phyloP scores from a whole-genome alignment of 2,797 vertebrate species.

The Paratrypauchen microcephalus region DNA sequence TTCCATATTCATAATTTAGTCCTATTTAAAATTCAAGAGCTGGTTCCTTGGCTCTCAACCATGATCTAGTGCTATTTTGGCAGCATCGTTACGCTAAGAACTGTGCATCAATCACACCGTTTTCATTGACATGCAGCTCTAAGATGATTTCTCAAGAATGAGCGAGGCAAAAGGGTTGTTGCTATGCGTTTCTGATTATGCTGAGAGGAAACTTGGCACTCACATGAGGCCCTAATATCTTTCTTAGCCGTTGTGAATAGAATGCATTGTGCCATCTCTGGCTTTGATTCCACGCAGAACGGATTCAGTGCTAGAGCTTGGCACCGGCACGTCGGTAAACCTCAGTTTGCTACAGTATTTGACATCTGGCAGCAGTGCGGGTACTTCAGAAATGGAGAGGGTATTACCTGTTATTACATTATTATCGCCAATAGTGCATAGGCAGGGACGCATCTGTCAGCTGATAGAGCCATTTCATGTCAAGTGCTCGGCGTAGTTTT shows the following conservation, averaged over 20 bases:
- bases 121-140: constrained; percentile 35
- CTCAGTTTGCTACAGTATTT: constrained; percentile 36
- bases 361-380: constrained; percentile 44
- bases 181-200: constrained; percentile 36
- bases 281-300: not conserved
- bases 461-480: constrained; percentile 47
- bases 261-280: not conserved
- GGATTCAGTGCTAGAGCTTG: not conserved
- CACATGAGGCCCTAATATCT: constrained; percentile 25
- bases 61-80: constrained; percentile 9
- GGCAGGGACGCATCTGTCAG: constrained; percentile 36
- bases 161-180: constrained; percentile 33
- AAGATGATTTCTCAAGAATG: constrained; percentile 40
- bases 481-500: constrained; percentile 25
- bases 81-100: not conserved
- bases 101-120: constrained; percentile 4
- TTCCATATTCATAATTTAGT: constrained; percentile 2
- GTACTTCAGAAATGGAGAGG: constrained; percentile 33
- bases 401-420: constrained; percentile 43
- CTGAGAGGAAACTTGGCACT: constrained; percentile 25
- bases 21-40: constrained; percentile 6
- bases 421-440: constrained; percentile 23
- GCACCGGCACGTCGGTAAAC: constrained; percentile 29
- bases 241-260: constrained; percentile 7
- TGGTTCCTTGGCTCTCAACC: not conserved